Percentiles rank a stretch among this genome's conserved stretches.
phyloP scores from a whole-genome alignment of 2,113 vertebrate species.

The Scartelaos histophorus region DNA sequence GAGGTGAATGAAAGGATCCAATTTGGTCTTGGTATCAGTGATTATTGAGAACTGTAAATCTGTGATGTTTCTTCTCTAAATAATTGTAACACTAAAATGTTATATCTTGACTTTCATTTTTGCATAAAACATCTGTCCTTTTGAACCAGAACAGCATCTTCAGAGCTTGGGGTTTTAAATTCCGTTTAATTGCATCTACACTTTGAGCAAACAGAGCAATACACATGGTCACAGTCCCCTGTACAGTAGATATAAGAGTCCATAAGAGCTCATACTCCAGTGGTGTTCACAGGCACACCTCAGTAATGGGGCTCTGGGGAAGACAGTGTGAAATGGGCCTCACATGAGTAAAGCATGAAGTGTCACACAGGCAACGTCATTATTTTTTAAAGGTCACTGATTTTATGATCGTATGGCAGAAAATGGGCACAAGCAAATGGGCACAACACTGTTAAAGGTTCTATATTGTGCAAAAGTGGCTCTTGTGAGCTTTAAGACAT shows the following conservation, averaged over 20 bases:
- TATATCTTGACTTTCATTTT: too few relatives aligned
- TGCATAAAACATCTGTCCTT: too few relatives aligned
- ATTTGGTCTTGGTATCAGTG: too few relatives aligned
- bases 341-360: slow-evolving; percentile 23
- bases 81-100: too few relatives aligned
- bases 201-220: neutral
- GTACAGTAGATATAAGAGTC: neutral
- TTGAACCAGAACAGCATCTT: too few relatives aligned
- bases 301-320: slow-evolving; percentile 42
- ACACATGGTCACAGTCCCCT: neutral
- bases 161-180: neutral
- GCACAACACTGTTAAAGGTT: neutral
- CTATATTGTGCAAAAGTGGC: neutral
- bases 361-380: neutral
- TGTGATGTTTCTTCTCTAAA: too few relatives aligned
- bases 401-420: neutral
- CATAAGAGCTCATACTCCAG: slow-evolving; percentile 18
- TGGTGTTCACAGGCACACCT: slow-evolving; percentile 8
- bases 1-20: too few relatives aligned
- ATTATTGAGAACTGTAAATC: too few relatives aligned
- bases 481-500: too few relatives aligned
- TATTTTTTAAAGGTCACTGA: slow-evolving; percentile 9
- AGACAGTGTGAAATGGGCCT: slow-evolving; percentile 14
- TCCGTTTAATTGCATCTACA: neutral
- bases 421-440: neutral